Evolutionary conservation across 1,140 invertebrate species (phyloP), one percentile per base, ranked within the genome.

Genomic region (Schlechtendalia chinensis): DNA sequence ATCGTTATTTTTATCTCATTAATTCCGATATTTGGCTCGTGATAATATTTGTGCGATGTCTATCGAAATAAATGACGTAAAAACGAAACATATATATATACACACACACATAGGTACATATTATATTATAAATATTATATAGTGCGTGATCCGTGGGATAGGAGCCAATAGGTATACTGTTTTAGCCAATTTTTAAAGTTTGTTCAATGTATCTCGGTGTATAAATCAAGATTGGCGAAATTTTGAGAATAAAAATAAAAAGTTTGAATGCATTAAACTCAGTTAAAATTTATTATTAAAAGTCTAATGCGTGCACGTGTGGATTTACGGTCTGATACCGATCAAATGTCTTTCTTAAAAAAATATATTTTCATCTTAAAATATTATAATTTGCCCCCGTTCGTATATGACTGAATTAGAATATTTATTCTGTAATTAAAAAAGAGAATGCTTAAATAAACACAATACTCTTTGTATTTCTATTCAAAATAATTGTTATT

Each of bases 21-120:
- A 53, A 71, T 50, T 17, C 22, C 47, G 27, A 71, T 71, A 29
- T 71, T 71, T 53, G 45, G 67, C 67, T 71, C 67, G 24, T 17
- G 45, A 14, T 22, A 45, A 67, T 47, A 69, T 16, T 45, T n/a
- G n/a, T 24, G 39, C 1, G 67, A 71, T 71, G 50, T 27, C 24
- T 53, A 53, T 71, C 67, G 11, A 29, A 50, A 47, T 71, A 53
- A 69, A 71, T 71, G 67, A 53, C 47, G 67, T 71, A 71, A 53
- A 71, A 24, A 6, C 45, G 14, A 24, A 53, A 71, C 22, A 17
- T 14, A 53, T 6, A 39, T 39, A 39, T 8, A 4, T 8, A 39
- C 32, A 39, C 32, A 22, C 47, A 39, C 8, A 39, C 8, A 39
- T 39, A 39, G 3, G 8, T 39, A 39, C 8, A 39, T 4, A 39